Evolutionary conservation across 2,113 vertebrate genomes (phyloP).

Genomic region (Tichodroma muraria): DNA sequence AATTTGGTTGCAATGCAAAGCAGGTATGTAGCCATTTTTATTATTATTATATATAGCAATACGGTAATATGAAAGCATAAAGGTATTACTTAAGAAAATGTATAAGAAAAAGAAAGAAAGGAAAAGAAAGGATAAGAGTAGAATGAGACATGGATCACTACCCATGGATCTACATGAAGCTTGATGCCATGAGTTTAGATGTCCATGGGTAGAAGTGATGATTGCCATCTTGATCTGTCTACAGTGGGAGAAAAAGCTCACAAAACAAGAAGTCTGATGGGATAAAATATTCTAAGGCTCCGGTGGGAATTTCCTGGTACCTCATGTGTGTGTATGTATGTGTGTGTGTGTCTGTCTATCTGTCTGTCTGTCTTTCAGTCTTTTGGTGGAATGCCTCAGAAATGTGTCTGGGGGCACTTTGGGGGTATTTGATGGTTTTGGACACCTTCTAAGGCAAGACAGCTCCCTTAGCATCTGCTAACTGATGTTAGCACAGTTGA

Average conservation of each 20-base stretch:
- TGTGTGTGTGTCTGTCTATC: background rate
- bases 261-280: background rate
- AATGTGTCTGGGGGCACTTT: background rate
- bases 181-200: background rate
- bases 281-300: background rate
- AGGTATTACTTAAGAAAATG: background rate
- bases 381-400: background rate
- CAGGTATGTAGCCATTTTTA: background rate
- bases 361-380: background rate
- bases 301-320: background rate
- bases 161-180: background rate
- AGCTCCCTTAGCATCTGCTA: too few relatives aligned
- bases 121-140: background rate
- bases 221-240: background rate
- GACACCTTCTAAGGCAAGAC: background rate
- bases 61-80: background rate
- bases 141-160: background rate
- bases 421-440: background rate
- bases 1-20: background rate
- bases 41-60: background rate
- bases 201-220: background rate
- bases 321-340: rapidly evolving
- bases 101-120: background rate
- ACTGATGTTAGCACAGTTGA: background rate
- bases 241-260: background rate